Evolutionary conservation across 2,888 invertebrate genomes (phyloP).

Genomic region (Lagria hirta): DNA sequence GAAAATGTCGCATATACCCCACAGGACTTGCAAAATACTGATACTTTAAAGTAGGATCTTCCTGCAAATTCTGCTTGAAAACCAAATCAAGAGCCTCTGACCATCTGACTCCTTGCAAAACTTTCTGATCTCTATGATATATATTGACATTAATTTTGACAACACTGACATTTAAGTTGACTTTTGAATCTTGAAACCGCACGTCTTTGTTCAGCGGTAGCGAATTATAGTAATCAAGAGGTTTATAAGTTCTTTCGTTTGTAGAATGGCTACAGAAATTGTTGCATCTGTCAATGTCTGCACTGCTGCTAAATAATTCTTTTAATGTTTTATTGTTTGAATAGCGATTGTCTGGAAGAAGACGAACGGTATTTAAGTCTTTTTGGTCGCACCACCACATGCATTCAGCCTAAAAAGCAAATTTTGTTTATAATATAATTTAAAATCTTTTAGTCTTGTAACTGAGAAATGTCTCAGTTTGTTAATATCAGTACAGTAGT

Average conservation of each 20-base stretch:
- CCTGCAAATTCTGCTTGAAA: constrained; percentile 81
- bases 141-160: constrained; percentile 94
- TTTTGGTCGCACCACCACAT: constrained; percentile 30
- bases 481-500: too few relatives aligned
- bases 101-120: constrained; percentile 92
- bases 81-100: constrained; percentile 87
- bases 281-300: constrained; percentile 26
- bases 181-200: constrained; percentile 69
- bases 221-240: constrained; percentile 56
- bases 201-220: constrained; percentile 65
- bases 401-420: constrained; percentile 24
- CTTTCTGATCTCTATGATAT: constrained; percentile 81
- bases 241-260: constrained; percentile 24
- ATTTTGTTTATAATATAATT: constrained; percentile 6
- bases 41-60: constrained; percentile 90
- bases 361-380: constrained; percentile 1
- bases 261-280: too few relatives aligned
- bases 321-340: constrained; percentile 2
- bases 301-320: constrained; percentile 29
- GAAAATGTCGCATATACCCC: constrained; percentile 96
- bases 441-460: too few relatives aligned
- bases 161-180: constrained; percentile 78
- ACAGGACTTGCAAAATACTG: constrained; percentile 97
- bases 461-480: too few relatives aligned
- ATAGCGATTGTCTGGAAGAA: constrained; percentile 3